phyloP scores from a whole-genome alignment of 2,797 vertebrate genomes.

The Tamandua tetradactyla region DNA sequence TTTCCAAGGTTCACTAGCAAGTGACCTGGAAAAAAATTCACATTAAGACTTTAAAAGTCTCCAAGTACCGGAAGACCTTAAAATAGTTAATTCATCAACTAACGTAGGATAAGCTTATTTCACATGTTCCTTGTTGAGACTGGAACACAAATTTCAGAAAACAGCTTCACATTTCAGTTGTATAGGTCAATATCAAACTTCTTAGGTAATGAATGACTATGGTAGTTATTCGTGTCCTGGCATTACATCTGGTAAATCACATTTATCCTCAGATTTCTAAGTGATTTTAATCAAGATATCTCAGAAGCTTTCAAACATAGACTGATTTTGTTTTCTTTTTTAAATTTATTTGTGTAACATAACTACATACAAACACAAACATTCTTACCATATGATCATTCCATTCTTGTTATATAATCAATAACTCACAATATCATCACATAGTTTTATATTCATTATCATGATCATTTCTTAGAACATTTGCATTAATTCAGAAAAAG shows the following conservation, averaged over 20 bases:
- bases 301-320: neutral
- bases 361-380: too few relatives aligned
- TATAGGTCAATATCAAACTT: constrained; percentile 72
- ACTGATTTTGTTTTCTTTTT: too few relatives aligned
- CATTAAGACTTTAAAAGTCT: constrained; percentile 75
- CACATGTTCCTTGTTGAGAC: constrained; percentile 34
- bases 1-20: constrained; percentile 45
- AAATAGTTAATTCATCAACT: constrained; percentile 83
- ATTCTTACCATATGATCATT: too few relatives aligned
- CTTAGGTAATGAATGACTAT: constrained; percentile 74
- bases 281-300: neutral
- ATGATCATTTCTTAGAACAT: too few relatives aligned
- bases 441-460: too few relatives aligned
- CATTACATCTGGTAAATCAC: too few relatives aligned
- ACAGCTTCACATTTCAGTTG: neutral
- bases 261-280: neutral
- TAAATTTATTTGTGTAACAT: too few relatives aligned
- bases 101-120: constrained; percentile 58
- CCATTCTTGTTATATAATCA: too few relatives aligned
- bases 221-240: neutral
- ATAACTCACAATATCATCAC: too few relatives aligned
- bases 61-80: constrained; percentile 75
- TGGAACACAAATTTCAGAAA: constrained; percentile 15
- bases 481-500: too few relatives aligned
- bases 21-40: constrained; percentile 77